Base-by-base conservation (phyloP, 2,888 invertebrate genomes). In the Dermolepida albohirtum region DNA sequence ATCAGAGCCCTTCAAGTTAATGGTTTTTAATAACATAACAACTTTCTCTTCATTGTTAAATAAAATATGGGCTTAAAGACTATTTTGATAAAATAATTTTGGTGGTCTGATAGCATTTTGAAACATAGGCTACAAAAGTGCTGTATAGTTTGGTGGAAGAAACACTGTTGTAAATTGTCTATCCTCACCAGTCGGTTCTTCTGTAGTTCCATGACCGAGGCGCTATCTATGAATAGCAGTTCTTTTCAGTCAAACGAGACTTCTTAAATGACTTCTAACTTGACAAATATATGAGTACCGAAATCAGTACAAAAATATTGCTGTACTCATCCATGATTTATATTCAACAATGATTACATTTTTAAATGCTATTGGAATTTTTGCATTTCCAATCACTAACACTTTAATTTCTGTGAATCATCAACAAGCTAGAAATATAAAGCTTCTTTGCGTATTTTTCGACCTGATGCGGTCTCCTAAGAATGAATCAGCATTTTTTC, bases 111-210 rank as follows among this genome's bases (percentile, higher is more conserved):
- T 67, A 44, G 51, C 59, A 57, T 69, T 70, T 70, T 71, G 66
- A 54, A 67, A 57, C 52, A 68, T 68, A 8, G 66, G 67, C 22
- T 70, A 68, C n/a, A 71, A 65, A 27, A 71, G 40, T 41, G 71
- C 43, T 17, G 71, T 71, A 57, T 40, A 47, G 49, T 71, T 71
- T 57, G 64, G 68, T 54, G 70, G 68, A 1, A 71, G 57, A 66
- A 70, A 71, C 22, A 70, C 34, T 29, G 63, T 63, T 14, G 47
- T 14, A 49, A 68, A 57, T 54, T 66, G 12, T 43, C 52, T 54
- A 70, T 71, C 64, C 14, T 71, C 67, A 47, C 29, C 6, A 51
- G 14, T 64, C 16, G 66, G 43, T 34, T 70, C 62, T 22, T 57
- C 51, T 10, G 39, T 11, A 40, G 51, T 41, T 1, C 27, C 39